Evolutionary conservation across 2,888 invertebrate species (phyloP).

Genomic region (Sinohyriopsis cumingii): DNA sequence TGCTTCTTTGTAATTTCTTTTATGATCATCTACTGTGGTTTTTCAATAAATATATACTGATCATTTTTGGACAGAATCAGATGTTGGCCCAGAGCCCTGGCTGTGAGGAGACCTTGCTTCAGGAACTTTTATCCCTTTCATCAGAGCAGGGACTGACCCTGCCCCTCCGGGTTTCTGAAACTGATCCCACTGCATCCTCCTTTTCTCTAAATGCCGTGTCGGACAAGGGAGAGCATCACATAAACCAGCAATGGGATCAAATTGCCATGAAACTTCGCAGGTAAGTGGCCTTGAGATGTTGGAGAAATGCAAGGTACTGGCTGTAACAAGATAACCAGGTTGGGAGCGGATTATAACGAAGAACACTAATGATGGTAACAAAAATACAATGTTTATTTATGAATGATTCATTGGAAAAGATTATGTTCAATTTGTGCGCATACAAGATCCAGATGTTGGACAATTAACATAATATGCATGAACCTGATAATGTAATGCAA

Average conservation of each 20-base stretch:
- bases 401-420: no score
- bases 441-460: no score
- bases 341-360: no score
- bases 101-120: conserved; percentile 63
- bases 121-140: conserved; percentile 60
- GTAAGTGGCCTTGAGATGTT: no score
- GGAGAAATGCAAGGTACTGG: no score
- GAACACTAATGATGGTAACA: no score
- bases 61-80: conserved; percentile 36
- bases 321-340: no score
- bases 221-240: conserved; percentile 59
- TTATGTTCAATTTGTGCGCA: no score
- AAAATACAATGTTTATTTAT: no score
- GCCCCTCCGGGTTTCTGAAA: conserved; percentile 49
- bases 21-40: neutral
- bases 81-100: conserved; percentile 61
- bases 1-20: neutral
- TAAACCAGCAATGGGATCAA: conserved; percentile 57
- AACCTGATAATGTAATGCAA: no score
- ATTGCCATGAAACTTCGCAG: conserved; percentile 43
- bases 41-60: conserved; percentile 12
- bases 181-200: conserved; percentile 53
- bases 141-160: conserved; percentile 66
- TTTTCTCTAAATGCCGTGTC: conserved; percentile 64
- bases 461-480: no score